A percentile compares a stretch with the other conserved stretches of the same genome.
Conservation (phyloP, 2,888 invertebrate species). For the Eupithecia subumbrata region DNA sequence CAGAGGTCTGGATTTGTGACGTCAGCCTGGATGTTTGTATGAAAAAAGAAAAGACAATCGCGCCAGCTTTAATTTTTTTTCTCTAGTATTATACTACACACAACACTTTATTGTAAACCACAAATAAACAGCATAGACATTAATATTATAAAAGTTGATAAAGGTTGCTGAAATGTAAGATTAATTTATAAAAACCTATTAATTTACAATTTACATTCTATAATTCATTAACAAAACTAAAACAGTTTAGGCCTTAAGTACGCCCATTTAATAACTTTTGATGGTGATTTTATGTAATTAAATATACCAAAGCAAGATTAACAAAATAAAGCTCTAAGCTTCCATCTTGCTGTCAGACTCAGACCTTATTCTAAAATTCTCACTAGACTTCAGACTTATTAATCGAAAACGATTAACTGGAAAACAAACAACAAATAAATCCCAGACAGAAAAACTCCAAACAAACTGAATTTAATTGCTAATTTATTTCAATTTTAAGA, state of each 20-base stretch:
- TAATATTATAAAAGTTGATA: not conserved
- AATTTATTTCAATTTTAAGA: slow-evolving; percentile 47
- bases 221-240: not conserved
- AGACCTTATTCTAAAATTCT: not conserved
- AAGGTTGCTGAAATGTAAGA: not conserved
- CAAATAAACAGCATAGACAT: not conserved
- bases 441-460: slow-evolving; percentile 28
- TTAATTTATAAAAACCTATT: not conserved
- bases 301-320: not conserved
- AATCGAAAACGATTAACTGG: slow-evolving; percentile 16
- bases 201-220: not conserved
- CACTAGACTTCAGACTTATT: slow-evolving; percentile 6
- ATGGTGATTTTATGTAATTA: not conserved
- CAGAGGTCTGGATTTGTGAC: too few species aligned
- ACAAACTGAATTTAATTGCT: slow-evolving; percentile 30
- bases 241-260: not conserved
- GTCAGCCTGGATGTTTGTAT: too few species aligned
- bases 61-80: too few species aligned
- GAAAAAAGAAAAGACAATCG: too few species aligned
- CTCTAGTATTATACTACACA: too few species aligned
- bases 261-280: not conserved
- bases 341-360: slow-evolving; percentile 8
- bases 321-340: not conserved
- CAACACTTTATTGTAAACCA: not conserved
- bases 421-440: slow-evolving; percentile 21